These are phyloP conservation scores for Apamea epomidion DNA, from an alignment of 2,888 invertebrate genomes.

Conservation along the genomic window DNA sequence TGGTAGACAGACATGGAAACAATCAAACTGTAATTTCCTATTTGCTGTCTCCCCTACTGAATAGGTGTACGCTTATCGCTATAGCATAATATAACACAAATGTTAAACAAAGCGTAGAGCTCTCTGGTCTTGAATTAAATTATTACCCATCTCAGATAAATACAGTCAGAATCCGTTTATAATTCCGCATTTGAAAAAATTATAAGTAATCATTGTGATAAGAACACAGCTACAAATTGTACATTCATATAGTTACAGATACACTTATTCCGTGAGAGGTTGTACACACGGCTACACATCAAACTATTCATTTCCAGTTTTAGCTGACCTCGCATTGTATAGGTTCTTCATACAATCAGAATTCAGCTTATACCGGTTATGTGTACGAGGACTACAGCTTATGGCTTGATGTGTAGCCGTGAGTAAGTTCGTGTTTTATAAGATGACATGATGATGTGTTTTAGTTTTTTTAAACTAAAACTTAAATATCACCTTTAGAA, in stretches of 20 bases:
- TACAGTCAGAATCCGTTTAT: conserved; percentile 5
- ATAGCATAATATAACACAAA: conserved; percentile 20
- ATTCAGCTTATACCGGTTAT: too few relatives aligned
- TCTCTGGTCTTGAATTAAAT: conserved; percentile 28
- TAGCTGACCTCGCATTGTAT: too few relatives aligned
- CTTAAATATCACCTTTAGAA: conserved; percentile 8
- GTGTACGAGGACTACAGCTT: too few relatives aligned
- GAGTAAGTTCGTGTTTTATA: not conserved
- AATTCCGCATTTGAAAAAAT: conserved; percentile 25
- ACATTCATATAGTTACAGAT: not conserved
- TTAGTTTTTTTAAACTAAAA: too few relatives aligned
- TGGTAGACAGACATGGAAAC: conserved; percentile 46
- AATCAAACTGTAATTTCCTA: conserved; percentile 27
- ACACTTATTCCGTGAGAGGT: not conserved
- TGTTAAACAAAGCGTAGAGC: conserved; percentile 25
- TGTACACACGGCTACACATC: too few relatives aligned
- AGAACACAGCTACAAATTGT: conserved; percentile 1
- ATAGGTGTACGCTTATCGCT: not conserved
- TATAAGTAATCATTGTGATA: conserved; percentile 14
- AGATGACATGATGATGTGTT: not conserved
- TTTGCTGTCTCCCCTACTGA: conserved; percentile 23
- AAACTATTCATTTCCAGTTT: too few relatives aligned
- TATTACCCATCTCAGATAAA: conserved; percentile 7
- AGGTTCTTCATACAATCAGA: too few relatives aligned
- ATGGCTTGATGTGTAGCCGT: too few relatives aligned